These are phyloP conservation scores for Cynoglossus semilaevis DNA, from an alignment of 2,113 vertebrate genomes.

Conservation along the genomic window DNA sequence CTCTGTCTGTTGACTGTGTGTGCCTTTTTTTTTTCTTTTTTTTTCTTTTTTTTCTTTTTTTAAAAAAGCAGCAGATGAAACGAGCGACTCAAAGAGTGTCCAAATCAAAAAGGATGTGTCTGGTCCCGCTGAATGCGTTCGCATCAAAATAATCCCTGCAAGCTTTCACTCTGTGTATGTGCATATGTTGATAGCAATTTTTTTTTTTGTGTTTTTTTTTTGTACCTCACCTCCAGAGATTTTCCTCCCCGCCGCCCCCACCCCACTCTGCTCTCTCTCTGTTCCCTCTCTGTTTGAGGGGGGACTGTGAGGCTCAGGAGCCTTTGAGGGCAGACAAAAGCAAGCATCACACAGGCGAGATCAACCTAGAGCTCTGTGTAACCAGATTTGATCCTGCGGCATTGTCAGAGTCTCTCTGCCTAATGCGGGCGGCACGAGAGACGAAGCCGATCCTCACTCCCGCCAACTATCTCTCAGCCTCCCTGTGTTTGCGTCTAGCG, in stretches of 20 bases:
- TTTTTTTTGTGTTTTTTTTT: too few species aligned
- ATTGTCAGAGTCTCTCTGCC: constrained; percentile 32
- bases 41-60: too few species aligned
- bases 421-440: constrained; percentile 1
- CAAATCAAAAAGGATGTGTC: neutral
- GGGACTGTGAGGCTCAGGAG: constrained; percentile 30
- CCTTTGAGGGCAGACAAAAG: constrained; percentile 60
- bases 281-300: constrained; percentile 11
- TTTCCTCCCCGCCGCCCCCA: too few species aligned
- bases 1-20: neutral
- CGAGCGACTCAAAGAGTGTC: neutral
- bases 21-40: too few species aligned
- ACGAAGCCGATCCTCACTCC: neutral
- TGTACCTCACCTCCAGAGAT: constrained; percentile 3
- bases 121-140: neutral
- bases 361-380: constrained; percentile 37
- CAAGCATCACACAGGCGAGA: constrained; percentile 44
- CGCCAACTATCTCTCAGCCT: neutral
- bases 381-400: constrained; percentile 46
- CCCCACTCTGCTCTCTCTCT: neutral
- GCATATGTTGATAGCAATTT: constrained; percentile 26
- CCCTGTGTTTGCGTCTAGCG: neutral
- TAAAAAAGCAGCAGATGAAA: constrained; percentile 7
- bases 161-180: constrained; percentile 1
- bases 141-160: constrained; percentile 18